A percentile compares a stretch with the other conserved stretches of the same genome.
phyloP scores from a whole-genome alignment of 2,113 vertebrate species.

The Lanius collurio region DNA sequence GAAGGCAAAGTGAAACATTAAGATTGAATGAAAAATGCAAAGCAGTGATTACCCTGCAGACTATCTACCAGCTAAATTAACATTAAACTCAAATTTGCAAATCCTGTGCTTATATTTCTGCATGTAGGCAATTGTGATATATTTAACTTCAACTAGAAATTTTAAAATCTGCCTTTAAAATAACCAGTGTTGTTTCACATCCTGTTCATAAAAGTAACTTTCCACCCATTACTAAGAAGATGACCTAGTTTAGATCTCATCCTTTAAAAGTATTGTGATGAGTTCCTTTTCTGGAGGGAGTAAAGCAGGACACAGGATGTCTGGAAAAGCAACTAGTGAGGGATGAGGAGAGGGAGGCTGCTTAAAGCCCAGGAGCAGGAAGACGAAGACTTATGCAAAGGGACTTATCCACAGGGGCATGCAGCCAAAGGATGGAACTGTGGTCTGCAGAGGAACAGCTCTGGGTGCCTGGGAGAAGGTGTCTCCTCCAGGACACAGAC shows the following conservation, averaged over 20 bases:
- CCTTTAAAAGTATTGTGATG: not conserved
- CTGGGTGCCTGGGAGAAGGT: not conserved
- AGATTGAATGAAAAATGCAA: slow-evolving; percentile 49
- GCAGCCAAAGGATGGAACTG: not conserved
- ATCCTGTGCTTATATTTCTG: not conserved
- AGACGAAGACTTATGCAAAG: not conserved
- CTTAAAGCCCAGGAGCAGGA: not conserved
- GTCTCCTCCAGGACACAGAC: not conserved
- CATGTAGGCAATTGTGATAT: not conserved
- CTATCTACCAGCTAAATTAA: slow-evolving; percentile 4
- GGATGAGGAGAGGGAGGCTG: not conserved
- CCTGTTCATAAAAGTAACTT: not conserved
- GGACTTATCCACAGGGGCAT: not conserved
- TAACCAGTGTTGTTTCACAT: slow-evolving; percentile 3
- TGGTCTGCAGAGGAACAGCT: not conserved
- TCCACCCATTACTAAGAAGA: not conserved
- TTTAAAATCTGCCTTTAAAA: not conserved
- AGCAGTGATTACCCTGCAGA: not conserved
- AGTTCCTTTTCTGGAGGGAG: not conserved
- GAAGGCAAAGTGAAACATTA: slow-evolving; percentile 33
- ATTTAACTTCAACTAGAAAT: slow-evolving; percentile 6
- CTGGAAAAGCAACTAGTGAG: not conserved
- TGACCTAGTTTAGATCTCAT: slow-evolving; percentile 13
- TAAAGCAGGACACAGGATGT: not conserved
- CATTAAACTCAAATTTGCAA: slow-evolving; percentile 16